Conservation (phyloP, 2,113 vertebrate genomes). For the Sebastes fasciatus region DNA sequence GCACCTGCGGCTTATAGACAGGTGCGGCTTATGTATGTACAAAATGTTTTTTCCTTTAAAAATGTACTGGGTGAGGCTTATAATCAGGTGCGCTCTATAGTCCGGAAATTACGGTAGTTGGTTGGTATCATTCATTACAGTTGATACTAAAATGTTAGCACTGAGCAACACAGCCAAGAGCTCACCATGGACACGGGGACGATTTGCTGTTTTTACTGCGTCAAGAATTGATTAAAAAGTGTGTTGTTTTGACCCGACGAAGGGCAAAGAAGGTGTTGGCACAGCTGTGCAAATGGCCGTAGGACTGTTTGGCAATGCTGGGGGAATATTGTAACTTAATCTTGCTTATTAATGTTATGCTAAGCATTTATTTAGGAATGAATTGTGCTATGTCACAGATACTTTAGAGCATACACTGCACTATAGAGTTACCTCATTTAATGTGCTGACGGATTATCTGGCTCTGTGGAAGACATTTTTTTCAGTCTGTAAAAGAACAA, state of each 20-base stretch:
- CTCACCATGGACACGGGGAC: background rate
- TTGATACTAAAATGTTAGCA: background rate
- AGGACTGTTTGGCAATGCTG: constrained; percentile 27
- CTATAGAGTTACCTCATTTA: background rate
- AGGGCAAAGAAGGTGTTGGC: constrained; percentile 24
- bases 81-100: no score
- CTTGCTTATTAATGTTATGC: background rate
- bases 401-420: background rate
- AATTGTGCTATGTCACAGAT: constrained; percentile 2
- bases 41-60: no score
- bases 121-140: background rate
- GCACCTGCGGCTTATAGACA: no score
- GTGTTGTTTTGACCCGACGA: background rate
- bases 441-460: background rate
- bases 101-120: no score
- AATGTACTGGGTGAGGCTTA: no score
- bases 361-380: background rate
- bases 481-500: background rate
- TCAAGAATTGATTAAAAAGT: background rate
- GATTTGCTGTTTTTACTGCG: background rate
- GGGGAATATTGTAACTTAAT: background rate
- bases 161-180: background rate
- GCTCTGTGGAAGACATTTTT: background rate
- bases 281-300: background rate
- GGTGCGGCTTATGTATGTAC: no score